Percentiles rank a stretch among this genome's conserved stretches.
Evolutionary conservation across 2,888 invertebrate species (phyloP).

Genomic region (Enoplolaimus lenunculus): DNA sequence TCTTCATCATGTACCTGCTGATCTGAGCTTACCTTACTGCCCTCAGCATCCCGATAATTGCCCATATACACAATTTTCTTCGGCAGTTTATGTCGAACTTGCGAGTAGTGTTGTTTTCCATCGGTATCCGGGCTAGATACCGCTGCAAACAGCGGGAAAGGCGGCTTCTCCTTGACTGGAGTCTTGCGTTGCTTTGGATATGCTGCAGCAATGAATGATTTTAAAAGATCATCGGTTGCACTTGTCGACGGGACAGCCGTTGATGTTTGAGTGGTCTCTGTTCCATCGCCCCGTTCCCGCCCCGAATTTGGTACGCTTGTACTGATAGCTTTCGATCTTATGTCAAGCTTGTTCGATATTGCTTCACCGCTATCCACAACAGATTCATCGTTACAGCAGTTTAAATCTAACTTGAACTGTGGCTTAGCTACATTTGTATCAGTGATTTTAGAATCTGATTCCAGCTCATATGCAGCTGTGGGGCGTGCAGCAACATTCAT

Average conservation of each 20-base stretch:
- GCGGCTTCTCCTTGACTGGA: not conserved
- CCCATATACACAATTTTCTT: too few relatives aligned
- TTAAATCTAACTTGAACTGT: not conserved
- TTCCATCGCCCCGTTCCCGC: too few relatives aligned
- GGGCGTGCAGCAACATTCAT: not conserved
- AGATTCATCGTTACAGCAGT: not conserved
- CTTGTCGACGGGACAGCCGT: not conserved
- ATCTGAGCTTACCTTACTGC: too few relatives aligned
- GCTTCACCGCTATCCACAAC: not conserved
- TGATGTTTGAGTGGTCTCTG: not conserved
- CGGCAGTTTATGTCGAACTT: too few relatives aligned
- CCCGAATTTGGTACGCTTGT: too few relatives aligned
- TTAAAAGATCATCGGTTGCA: not conserved
- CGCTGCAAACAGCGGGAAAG: not conserved
- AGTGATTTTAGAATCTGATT: not conserved
- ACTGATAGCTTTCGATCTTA: too few relatives aligned
- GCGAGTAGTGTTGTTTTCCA: not conserved
- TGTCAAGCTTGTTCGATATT: not conserved
- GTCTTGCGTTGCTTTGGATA: not conserved
- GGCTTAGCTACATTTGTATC: not conserved
- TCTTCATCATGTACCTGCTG: too few relatives aligned
- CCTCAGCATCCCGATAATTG: too few relatives aligned
- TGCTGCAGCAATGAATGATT: not conserved
- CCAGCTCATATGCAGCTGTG: too few relatives aligned
- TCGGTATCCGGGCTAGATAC: too few relatives aligned